Evolutionary conservation across 1,140 invertebrate genomes (phyloP), one percentile per base, ranked within the genome.

Genomic region (Anadara kagoshimensis): DNA sequence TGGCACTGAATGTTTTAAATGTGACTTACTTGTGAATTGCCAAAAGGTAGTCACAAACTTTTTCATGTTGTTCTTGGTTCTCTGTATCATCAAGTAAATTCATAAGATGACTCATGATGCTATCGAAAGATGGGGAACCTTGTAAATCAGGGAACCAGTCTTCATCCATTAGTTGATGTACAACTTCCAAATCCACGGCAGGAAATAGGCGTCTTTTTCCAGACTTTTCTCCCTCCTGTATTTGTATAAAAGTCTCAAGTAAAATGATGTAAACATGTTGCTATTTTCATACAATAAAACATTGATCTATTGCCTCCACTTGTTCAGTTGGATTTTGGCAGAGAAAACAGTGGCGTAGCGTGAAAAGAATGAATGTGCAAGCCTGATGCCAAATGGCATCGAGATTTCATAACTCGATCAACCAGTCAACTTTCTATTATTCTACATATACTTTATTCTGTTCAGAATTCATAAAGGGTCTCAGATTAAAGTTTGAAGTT

Each of bases 11-110:
- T n/a, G n/a, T n/a, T n/a, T n/a, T n/a, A n/a, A n/a, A n/a, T n/a
- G n/a, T n/a, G 8, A 57, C 69, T 65, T 59, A 78, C 76, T 70
- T 70, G 49, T 69, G 73, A 29, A 75, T 66, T n/a, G 67, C 49
- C 1, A 80, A 62, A 36, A 80, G 62, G 54, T 76, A 78, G 65
- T 76, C 73, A 69, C 79, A 80, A n/a, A 78, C 62, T 54, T 71
- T 63, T n/a, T 41, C 45, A 57, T 77, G 77, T 4, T 73, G 45
- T 16, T 69, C 69, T 4, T 49, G 41, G 41, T 80, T 70, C 22
- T 68, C 71, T 36, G 63, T 73, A n/a, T n/a, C n/a, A 58, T 80
- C 76, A 8, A 80, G 45, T 22, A 80, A 53, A 14, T 45, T 67
- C 22, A 72, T 53, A 8, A 80, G 57, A 12, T 61, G 61, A 44